phyloP scores from a whole-genome alignment of 2,888 invertebrate genomes.

The Pogonocherus hispidulus region DNA sequence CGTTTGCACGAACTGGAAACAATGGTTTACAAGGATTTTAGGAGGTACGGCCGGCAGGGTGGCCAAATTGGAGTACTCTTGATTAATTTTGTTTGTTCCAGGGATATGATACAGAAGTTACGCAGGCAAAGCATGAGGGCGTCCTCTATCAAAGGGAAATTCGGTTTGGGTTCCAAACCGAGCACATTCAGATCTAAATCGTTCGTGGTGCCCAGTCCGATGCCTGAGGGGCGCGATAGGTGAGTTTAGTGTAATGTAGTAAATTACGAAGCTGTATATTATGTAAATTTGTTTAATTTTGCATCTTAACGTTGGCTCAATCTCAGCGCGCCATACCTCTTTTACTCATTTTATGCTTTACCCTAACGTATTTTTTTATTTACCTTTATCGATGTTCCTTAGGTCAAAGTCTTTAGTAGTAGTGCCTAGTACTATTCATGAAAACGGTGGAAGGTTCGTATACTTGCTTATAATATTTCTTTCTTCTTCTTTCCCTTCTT shows the following conservation, averaged over 20 bases:
- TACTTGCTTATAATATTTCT: slow-evolving; percentile 29
- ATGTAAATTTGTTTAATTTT: not conserved
- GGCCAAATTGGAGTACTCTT: not conserved
- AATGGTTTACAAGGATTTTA: slow-evolving; percentile 93
- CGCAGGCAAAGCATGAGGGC: slow-evolving; percentile 87
- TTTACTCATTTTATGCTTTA: slow-evolving; percentile 23
- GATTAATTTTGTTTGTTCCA: slow-evolving; percentile 57
- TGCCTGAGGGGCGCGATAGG: slow-evolving; percentile 72
- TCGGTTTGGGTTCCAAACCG: slow-evolving; percentile 76
- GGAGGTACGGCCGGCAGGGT: slow-evolving; percentile 70
- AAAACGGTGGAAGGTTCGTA: slow-evolving; percentile 45
- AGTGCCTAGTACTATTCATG: slow-evolving; percentile 44
- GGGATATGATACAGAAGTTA: slow-evolving; percentile 94
- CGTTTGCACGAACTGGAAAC: slow-evolving; percentile 94
- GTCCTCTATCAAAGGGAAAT: slow-evolving; percentile 84
- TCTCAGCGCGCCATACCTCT: not conserved
- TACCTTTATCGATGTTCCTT: slow-evolving; percentile 17
- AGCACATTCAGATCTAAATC: slow-evolving; percentile 82
- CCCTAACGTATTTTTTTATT: slow-evolving; percentile 35
- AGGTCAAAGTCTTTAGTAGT: slow-evolving; percentile 52
- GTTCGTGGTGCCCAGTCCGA: slow-evolving; percentile 80
- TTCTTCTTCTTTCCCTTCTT: slow-evolving; percentile 5
- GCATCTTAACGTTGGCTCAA: not conserved
- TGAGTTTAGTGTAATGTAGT: slow-evolving; percentile 33
- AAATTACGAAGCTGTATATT: not conserved